Evolutionary conservation across 2,113 vertebrate genomes (phyloP).

Genomic region (Scytalopus superciliaris): DNA sequence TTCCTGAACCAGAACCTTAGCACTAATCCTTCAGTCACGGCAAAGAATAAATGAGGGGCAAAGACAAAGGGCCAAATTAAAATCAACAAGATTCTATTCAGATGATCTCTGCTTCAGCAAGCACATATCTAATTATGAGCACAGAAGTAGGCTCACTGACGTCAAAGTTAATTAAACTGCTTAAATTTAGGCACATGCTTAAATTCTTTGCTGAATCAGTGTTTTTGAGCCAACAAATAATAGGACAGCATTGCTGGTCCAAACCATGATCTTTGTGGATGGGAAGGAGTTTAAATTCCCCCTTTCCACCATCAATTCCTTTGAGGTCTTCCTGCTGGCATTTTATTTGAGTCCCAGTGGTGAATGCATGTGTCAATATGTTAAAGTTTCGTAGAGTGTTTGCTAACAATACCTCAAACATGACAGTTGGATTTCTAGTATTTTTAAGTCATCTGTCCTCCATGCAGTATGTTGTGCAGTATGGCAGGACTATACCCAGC

Average conservation of each 20-base stretch:
- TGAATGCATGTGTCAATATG: not conserved
- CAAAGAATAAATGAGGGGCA: conserved; percentile 57
- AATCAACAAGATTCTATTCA: conserved; percentile 59
- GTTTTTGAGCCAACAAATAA: not conserved
- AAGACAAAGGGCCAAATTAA: conserved; percentile 67
- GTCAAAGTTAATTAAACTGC: conserved; percentile 68
- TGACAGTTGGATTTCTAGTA: not conserved
- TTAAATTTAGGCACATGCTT: conserved; percentile 66
- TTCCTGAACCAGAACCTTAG: conserved; percentile 53
- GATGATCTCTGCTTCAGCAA: conserved; percentile 60
- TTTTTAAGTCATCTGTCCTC: not conserved
- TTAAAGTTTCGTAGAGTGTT: not conserved
- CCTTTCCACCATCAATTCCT: not conserved
- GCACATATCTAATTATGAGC: conserved; percentile 61
- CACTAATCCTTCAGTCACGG: conserved; percentile 27
- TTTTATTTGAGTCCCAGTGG: not conserved
- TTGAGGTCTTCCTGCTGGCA: not conserved
- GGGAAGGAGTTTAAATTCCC: not conserved
- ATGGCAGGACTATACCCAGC: not conserved
- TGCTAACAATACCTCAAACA: not conserved
- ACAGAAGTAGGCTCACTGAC: conserved; percentile 54
- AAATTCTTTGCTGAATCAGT: conserved; percentile 65
- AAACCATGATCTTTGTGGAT: not conserved
- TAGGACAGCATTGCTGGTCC: not conserved
- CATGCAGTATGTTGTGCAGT: not conserved